Evolutionary conservation across 2,888 invertebrate genomes (phyloP), one percentile per base, ranked within the genome.

Genomic region (Diploptera punctata): DNA sequence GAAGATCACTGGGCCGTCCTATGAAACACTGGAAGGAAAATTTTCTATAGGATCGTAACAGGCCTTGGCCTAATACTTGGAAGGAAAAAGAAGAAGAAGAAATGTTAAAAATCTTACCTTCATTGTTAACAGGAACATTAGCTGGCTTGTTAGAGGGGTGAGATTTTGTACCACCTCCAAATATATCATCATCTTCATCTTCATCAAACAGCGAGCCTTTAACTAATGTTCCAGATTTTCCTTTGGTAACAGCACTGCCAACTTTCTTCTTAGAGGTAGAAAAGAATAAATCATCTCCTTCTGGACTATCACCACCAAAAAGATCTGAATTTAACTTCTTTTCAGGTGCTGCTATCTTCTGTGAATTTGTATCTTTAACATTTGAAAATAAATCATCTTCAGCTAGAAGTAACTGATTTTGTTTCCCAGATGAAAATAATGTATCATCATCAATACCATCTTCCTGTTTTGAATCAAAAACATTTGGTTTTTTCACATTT

Each of bases 201-300:
- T 84, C 85, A 67, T 81, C 82, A 54, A 86, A 85, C 33, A 85
- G 77, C 13, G 82, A 80, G n/a, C 29, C 76, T 77, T 74, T 81
- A 82, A 4, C 80, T 10, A 78, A 19, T 4, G 79, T 69, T 47
- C 79, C 72, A 67, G 13, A 13, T 73, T 62, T 70, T 74, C 75
- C 76, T 73, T 77, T 72, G 57, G 77, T 79, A 77, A 26, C 13
- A 3, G 31, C 13, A n/a, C 5, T 67, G 16, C 33, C 52, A 9
- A 61, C 57, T 76, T 24, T 77, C 18, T 26, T 67, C 18, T 29
- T 49, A 13, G 67, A 44, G 26, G 44, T 13, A 24, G 31, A 16
- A 62, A 43, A 78, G 76, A 85, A 84, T 16, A 85, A 73, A 31
- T 84, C 84, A 47, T 82, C 82, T 49, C 83, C 84, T 21, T 82